phyloP scores from a whole-genome alignment of 2,888 invertebrate species.

The Sphecodes monilicornis region DNA sequence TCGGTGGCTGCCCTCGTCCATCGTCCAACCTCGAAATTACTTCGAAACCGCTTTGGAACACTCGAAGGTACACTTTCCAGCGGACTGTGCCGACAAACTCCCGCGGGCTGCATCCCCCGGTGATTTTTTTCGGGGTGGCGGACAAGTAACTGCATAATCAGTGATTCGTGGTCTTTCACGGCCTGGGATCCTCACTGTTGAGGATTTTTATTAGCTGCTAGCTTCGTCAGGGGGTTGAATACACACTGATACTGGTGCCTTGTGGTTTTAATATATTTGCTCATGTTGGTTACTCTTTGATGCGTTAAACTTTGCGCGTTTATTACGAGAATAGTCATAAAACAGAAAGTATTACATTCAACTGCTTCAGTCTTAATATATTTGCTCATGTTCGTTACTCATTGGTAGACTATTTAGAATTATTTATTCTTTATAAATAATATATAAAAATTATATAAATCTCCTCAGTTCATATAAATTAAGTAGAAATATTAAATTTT shows the following conservation, averaged over 20 bases:
- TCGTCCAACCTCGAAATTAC: conserved; percentile 62
- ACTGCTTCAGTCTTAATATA: too few species aligned
- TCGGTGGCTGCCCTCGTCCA: conserved; percentile 1
- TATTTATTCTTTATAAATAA: too few species aligned
- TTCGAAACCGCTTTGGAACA: conserved; percentile 65
- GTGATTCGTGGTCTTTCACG: background rate
- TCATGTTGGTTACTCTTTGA: too few species aligned
- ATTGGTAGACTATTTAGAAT: too few species aligned
- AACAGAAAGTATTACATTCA: too few species aligned
- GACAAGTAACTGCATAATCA: conserved; percentile 37
- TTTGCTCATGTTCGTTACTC: too few species aligned
- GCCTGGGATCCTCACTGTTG: background rate
- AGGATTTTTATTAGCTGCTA: background rate
- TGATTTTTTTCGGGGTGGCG: conserved; percentile 52
- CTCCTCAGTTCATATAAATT: too few species aligned
- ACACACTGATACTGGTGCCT: background rate
- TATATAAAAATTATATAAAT: too few species aligned
- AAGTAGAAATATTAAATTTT: too few species aligned
- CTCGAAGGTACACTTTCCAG: conserved; percentile 62
- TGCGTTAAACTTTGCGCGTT: too few species aligned
- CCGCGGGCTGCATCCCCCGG: conserved; percentile 26
- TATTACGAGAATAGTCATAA: too few species aligned
- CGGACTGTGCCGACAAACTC: conserved; percentile 47
- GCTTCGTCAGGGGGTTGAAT: background rate
- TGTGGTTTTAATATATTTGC: background rate